Evolutionary conservation across 2,113 vertebrate species (phyloP).

Genomic region (Narcine bancroftii): DNA sequence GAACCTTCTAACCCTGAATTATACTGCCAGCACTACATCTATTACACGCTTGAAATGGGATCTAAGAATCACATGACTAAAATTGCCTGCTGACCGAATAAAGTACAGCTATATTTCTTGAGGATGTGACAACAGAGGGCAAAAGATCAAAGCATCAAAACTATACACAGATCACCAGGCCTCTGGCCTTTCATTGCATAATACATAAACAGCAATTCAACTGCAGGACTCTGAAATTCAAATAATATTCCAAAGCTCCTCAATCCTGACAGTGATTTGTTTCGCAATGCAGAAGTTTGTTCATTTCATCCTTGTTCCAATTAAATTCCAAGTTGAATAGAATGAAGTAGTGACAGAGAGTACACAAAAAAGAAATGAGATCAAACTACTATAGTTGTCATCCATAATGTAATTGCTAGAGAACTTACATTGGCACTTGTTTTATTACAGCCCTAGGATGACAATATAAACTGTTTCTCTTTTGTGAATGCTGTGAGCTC

Average conservation of each 20-base stretch:
- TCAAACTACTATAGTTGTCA: background rate
- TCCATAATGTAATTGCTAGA: background rate
- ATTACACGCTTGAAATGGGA: background rate
- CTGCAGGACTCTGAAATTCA: background rate
- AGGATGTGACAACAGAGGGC: conserved; percentile 5
- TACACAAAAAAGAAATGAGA: background rate
- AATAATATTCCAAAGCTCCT: background rate
- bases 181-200: conserved; percentile 9
- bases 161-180: background rate
- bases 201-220: background rate
- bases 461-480: background rate
- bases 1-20: background rate
- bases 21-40: background rate
- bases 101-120: conserved; percentile 4
- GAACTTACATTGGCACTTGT: background rate
- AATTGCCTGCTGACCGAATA: conserved; percentile 12
- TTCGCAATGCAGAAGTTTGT: background rate
- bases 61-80: background rate
- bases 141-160: background rate
- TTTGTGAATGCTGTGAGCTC: background rate
- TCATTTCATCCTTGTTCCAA: background rate
- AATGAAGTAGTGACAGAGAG: background rate
- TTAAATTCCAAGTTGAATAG: background rate
- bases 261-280: background rate
- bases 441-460: background rate